Percentiles rank a stretch among this genome's conserved stretches.
Evolutionary conservation across 2,113 vertebrate genomes (phyloP).

Genomic region (Atherinomorus stipes): DNA sequence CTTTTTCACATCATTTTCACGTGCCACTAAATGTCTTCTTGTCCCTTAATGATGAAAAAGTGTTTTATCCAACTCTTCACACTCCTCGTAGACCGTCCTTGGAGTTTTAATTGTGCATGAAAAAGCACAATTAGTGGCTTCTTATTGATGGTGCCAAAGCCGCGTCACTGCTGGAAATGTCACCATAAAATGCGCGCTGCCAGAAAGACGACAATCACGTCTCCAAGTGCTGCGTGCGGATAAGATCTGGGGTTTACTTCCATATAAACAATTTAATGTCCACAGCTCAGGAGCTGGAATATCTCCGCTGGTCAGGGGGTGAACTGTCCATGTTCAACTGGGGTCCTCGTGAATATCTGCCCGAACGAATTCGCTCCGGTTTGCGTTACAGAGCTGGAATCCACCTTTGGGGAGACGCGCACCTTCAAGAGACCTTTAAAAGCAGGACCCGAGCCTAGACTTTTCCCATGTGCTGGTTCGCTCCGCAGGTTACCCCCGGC

Average conservation of each 20-base stretch:
- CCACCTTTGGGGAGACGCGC: constrained; percentile 38
- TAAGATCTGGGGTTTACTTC: neutral
- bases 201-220: neutral
- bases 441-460: constrained; percentile 6
- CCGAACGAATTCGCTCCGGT: constrained; percentile 21
- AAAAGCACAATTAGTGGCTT: neutral
- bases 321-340: neutral
- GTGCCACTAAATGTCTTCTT: constrained; percentile 5
- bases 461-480: neutral
- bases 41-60: neutral
- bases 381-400: constrained; percentile 27
- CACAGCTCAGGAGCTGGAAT: neutral
- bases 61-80: neutral
- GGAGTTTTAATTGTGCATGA: neutral
- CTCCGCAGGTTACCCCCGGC: constrained; percentile 14
- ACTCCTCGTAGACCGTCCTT: neutral
- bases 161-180: constrained; percentile 15
- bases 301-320: constrained; percentile 16
- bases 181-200: constrained; percentile 6
- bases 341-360: neutral
- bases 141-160: neutral
- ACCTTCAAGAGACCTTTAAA: constrained; percentile 10
- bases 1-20: constrained; percentile 53
- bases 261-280: neutral
- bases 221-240: neutral